Percentiles rank a stretch among this genome's conserved stretches.
These are phyloP conservation scores for Rhamnusium bicolor DNA, from an alignment of 2,888 invertebrate species.

Conservation along the genomic window DNA sequence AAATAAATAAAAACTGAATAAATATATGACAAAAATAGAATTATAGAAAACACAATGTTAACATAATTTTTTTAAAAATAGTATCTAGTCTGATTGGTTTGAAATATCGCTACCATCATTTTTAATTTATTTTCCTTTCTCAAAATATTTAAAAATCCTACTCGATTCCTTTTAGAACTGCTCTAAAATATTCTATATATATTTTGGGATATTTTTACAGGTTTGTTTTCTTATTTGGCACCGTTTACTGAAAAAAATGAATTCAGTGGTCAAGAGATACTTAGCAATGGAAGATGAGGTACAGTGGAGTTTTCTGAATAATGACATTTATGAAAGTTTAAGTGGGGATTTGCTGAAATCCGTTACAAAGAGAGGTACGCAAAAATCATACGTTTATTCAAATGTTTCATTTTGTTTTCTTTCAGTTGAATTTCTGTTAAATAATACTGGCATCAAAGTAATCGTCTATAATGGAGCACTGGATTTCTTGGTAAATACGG, in stretches of 20 bases:
- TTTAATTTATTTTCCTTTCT: too few relatives aligned
- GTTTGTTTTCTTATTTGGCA: slow-evolving; percentile 57
- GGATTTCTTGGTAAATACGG: slow-evolving; percentile 63
- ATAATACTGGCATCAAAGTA: slow-evolving; percentile 60
- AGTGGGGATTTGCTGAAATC: slow-evolving; percentile 85
- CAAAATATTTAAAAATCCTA: too few relatives aligned
- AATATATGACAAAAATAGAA: too few relatives aligned
- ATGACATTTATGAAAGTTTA: slow-evolving; percentile 75
- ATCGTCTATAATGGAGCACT: slow-evolving; percentile 64
- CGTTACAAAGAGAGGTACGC: slow-evolving; percentile 77
- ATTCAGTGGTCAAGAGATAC: slow-evolving; percentile 77
- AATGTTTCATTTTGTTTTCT: slow-evolving; percentile 26
- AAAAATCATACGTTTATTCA: slow-evolving; percentile 1
- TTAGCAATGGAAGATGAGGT: slow-evolving; percentile 81
- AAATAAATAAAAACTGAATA: too few relatives aligned
- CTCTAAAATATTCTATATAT: too few relatives aligned
- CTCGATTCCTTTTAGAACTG: too few relatives aligned
- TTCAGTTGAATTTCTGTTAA: slow-evolving; percentile 62
- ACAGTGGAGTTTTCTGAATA: slow-evolving; percentile 78
- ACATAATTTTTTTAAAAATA: too few relatives aligned
- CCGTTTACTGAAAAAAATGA: slow-evolving; percentile 77
- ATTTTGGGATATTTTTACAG: slow-evolving; percentile 41
- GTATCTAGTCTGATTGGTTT: too few relatives aligned
- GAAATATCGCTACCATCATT: too few relatives aligned
- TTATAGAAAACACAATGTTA: too few relatives aligned